Percentiles rank a stretch among this genome's conserved stretches.
These are phyloP conservation scores for Zosterops borbonicus DNA, from an alignment of 2,113 vertebrate genomes.

Conservation along the genomic window DNA sequence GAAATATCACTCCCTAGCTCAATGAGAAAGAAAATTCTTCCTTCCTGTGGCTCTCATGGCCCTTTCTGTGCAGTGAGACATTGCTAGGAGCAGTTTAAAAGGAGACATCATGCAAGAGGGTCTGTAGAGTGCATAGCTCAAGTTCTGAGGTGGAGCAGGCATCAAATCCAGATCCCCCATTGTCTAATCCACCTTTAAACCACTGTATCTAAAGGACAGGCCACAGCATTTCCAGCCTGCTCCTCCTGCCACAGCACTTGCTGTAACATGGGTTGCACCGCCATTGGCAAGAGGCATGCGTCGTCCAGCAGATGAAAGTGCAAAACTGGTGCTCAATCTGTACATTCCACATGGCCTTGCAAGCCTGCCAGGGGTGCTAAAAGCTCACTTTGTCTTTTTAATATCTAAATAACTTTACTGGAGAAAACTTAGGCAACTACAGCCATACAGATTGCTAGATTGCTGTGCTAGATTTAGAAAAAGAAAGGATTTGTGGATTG, in stretches of 20 bases:
- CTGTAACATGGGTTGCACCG: accelerated
- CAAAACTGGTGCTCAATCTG: not conserved
- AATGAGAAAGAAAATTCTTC: not conserved
- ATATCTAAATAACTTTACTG: not conserved
- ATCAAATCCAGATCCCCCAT: not conserved
- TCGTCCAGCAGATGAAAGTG: not conserved
- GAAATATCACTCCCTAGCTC: not conserved
- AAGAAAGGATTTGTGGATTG: not conserved
- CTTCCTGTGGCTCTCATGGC: accelerated
- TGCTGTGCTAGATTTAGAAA: not conserved
- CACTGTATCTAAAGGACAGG: not conserved
- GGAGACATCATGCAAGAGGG: not conserved
- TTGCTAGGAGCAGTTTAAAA: not conserved
- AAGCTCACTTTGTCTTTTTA: not conserved
- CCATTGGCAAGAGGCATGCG: accelerated
- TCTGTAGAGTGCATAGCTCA: not conserved
- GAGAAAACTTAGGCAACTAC: not conserved
- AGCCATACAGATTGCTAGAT: not conserved
- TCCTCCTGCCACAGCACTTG: not conserved
- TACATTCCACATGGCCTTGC: not conserved
- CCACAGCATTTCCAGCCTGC: not conserved
- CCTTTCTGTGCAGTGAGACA: not conserved
- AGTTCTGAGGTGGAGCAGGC: not conserved
- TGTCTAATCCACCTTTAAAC: not conserved
- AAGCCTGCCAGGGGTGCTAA: not conserved